Base-by-base conservation (phyloP, 2,113 vertebrate genomes). In the Ia io region DNA sequence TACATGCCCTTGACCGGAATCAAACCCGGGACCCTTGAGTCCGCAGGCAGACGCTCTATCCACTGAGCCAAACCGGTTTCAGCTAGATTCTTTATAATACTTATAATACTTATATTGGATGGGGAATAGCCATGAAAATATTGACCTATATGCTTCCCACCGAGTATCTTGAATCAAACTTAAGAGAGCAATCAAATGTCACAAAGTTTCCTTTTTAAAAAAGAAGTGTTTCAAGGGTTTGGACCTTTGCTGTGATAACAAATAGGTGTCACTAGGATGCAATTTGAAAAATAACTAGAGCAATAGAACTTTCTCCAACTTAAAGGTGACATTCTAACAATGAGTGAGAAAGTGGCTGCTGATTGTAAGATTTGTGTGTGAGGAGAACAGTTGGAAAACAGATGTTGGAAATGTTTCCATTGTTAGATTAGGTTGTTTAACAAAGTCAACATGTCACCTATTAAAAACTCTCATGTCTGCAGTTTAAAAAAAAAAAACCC, bases 391-490 rank as follows among this genome's bases (percentile, higher is more conserved):
- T 89, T 88, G 80, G 51, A 78, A 78, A 90, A 84, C 74, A 77
- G 82, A 83, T n/a, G 13, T n/a, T 79, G 51, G 70, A 44, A 91
- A 79, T 77, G 37, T 83, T 71, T 78, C 6, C 47, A 59, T 67
- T 95, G 42, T 47, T 85, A 6, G 69, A 86, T 47, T 87, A 76
- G 77, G 44, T 53, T 86, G 69, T 86, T 90, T 61, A 93, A 76
- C 85, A 69, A 82, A 76, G 65, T 71, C 25, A 79, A 17, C 65
- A 71, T 74, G 28, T 61, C 22, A 47, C 32, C 40, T 80, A 40
- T 89, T 94, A 59, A 85, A 84, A 88, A 63, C 13, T 42, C 73
- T 65, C 32, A 22, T 37, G 32, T 90, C 2, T 70, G 8, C 9
- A 20, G 56, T 28, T 42, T 69, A 18, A 53, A 92, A 88, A 32